phyloP scores from a whole-genome alignment of 2,797 vertebrate species.

The Eulemur albifrons region DNA sequence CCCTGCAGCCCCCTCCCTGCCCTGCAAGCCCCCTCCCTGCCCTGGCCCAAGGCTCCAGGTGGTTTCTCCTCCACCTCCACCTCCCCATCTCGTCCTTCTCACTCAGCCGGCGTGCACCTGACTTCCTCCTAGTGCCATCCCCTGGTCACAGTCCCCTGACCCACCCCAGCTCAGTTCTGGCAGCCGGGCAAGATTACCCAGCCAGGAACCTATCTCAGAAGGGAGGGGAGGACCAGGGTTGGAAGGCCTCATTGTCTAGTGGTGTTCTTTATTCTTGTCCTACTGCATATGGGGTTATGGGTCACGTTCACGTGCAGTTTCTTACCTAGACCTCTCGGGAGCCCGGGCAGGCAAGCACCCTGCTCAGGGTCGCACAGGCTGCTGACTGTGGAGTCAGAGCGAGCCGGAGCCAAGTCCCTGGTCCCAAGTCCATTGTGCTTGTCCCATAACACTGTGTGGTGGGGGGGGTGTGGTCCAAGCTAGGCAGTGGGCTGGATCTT shows the following conservation, averaged over 20 bases:
- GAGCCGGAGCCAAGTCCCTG: background rate
- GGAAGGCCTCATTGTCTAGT: rapidly evolving
- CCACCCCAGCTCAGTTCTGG: background rate
- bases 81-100: background rate
- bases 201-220: background rate
- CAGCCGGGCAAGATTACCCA: background rate
- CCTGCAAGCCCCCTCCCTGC: rapidly evolving
- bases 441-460: rapidly evolving
- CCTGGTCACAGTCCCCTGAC: background rate
- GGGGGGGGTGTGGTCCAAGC: background rate
- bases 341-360: background rate
- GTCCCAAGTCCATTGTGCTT: background rate
- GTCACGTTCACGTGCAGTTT: rapidly evolving
- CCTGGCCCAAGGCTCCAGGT: background rate
- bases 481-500: background rate
- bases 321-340: background rate
- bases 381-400: background rate
- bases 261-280: background rate
- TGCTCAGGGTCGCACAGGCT: background rate
- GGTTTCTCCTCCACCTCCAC: background rate
- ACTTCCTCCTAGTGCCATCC: rapidly evolving
- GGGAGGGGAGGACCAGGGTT: background rate
- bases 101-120: background rate
- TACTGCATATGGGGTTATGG: rapidly evolving
- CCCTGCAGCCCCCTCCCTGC: no score